A percentile compares a stretch with the other conserved stretches of the same genome.
Evolutionary conservation across 2,797 vertebrate species (phyloP).

Genomic region (Epinephelus malabaricus): DNA sequence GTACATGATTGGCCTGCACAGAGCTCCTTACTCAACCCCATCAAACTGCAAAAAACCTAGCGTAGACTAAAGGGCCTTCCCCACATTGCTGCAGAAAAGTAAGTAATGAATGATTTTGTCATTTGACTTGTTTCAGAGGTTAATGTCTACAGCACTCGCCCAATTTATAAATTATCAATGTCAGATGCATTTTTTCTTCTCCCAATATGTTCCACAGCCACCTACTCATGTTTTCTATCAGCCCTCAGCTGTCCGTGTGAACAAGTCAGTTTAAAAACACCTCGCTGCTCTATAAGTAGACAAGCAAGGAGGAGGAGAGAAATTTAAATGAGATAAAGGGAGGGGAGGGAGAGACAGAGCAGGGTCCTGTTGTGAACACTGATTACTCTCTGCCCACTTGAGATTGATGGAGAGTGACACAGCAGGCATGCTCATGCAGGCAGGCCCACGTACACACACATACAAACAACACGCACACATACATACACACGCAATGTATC

Average conservation of each 20-base stretch:
- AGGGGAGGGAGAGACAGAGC: conserved; percentile 60
- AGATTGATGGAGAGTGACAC: conserved; percentile 81
- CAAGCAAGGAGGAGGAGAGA: conserved; percentile 54
- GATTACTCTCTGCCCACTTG: conserved; percentile 82
- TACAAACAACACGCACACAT: conserved; percentile 20
- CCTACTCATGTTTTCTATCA: conserved; percentile 27
- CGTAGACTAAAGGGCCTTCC: not conserved
- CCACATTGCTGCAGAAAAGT: not conserved
- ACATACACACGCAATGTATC: conserved; percentile 31
- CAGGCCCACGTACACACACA: conserved; percentile 23
- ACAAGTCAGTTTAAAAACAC: conserved; percentile 45
- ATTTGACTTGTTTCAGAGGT: conserved; percentile 25
- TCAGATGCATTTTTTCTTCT: conserved; percentile 4
- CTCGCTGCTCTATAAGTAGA: conserved; percentile 35
- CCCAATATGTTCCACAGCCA: conserved; percentile 23
- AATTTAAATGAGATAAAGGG: conserved; percentile 71
- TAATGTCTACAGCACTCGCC: conserved; percentile 19
- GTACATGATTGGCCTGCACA: not conserved
- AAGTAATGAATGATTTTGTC: conserved; percentile 10
- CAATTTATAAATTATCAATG: conserved; percentile 40
- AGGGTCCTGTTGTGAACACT: conserved; percentile 81
- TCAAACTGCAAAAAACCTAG: not conserved
- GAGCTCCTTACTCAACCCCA: too few relatives aligned
- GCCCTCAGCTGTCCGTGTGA: conserved; percentile 28
- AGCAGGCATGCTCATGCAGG: conserved; percentile 57